Evolutionary conservation across 2,797 vertebrate genomes (phyloP), one percentile per base, ranked within the genome.

Genomic region (Eidolon dupreanum): DNA sequence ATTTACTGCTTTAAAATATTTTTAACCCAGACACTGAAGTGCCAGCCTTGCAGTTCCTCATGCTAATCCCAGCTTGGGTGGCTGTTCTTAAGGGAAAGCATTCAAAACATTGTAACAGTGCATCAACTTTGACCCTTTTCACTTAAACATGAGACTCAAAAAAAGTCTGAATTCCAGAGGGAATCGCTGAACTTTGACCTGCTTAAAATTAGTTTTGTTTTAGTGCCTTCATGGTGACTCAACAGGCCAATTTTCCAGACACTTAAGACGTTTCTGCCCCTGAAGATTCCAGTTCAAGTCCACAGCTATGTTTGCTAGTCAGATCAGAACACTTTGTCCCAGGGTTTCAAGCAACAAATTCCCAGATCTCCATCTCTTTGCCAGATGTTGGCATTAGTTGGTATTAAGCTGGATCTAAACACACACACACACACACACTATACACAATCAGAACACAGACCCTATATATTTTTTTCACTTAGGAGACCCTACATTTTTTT

Each of bases 151-250:
- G 97, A 98, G 98, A 98, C 98, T 98, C 97, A 15, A 1, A 73
- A 98, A 98, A 98, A 98, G 98, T 97, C 36, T 97, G 98, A 98
- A 98, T 98, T 98, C 98, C 98, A 98, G 97, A 98, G 98, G 98
- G 98, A 98, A 98, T 97, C 97, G 92, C 98, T 98, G 98, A 99
- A 99, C 98, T 99, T 96, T 98, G 98, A 99, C 98, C 98, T 98
- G 98, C 98, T 98, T 99, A 99, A 99, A 99, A 98, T 99, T 98
- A 99, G 98, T 98, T 98, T 98, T 98, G 98, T 98, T 99, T 98
- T 98, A 98, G 98, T 98, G 98, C 98, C 98, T 98, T 98, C 88
- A 88, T 97, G 97, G 97, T 98, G 98, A 99, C 98, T 98, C 98
- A 99, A 98, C 97, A 97, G 97, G 98, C 97, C 98, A 98, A 97